Evolutionary conservation across 2,888 invertebrate genomes (phyloP).

Genomic region (Palloptera scutellata): DNA sequence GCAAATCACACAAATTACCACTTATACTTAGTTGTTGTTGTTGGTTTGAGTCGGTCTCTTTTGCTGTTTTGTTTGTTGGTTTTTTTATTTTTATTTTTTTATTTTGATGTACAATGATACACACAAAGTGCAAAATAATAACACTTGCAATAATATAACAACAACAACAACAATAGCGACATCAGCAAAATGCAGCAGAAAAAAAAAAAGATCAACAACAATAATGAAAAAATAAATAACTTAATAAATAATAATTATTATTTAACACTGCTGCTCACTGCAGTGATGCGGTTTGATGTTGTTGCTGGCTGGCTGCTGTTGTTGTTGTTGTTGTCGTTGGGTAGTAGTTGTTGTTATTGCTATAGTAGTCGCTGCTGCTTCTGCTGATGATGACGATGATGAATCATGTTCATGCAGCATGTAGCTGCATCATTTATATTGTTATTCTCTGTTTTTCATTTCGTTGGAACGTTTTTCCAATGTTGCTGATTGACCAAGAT

Average conservation of each 20-base stretch:
- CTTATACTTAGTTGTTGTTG: background rate
- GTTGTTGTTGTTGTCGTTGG: background rate
- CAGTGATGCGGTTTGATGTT: conserved; percentile 31
- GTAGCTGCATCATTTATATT: background rate
- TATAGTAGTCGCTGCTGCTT: conserved; percentile 2
- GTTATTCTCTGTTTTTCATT: too few relatives aligned
- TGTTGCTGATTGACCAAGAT: too few relatives aligned
- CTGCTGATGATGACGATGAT: conserved; percentile 20
- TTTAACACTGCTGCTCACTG: too few relatives aligned
- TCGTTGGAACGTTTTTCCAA: too few relatives aligned
- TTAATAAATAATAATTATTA: conserved; percentile 57
- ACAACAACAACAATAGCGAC: conserved; percentile 36
- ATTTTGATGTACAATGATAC: background rate
- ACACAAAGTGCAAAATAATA: conserved; percentile 27
- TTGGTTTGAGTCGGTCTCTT: background rate
- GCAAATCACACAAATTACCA: conserved; percentile 25
- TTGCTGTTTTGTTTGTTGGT: too few relatives aligned
- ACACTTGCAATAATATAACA: conserved; percentile 23
- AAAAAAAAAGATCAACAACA: conserved; percentile 3
- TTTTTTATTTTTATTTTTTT: background rate
- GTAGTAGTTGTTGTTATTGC: conserved; percentile 8
- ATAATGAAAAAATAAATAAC: conserved; percentile 42
- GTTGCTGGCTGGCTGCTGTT: conserved; percentile 1
- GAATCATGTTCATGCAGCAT: conserved; percentile 20
- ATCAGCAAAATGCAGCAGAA: background rate